These are phyloP conservation scores for Fopius arisanus DNA, from an alignment of 1,140 invertebrate species.

Conservation along the genomic window DNA sequence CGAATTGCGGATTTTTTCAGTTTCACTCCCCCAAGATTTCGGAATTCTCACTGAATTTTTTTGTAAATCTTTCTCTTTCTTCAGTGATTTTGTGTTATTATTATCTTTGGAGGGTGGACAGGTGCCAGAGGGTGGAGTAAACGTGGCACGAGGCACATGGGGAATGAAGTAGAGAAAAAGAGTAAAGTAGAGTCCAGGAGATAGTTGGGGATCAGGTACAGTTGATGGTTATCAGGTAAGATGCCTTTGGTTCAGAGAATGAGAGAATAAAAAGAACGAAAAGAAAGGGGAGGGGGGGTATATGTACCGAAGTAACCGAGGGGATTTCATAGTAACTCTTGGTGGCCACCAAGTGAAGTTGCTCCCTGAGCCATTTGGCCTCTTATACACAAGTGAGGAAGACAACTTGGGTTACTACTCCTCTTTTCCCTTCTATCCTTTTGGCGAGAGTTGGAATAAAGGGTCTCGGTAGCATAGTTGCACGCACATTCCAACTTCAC, in stretches of 20 bases:
- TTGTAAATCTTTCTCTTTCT: no score
- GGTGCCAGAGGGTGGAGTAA: slow-evolving; percentile 51
- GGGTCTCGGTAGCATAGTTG: slow-evolving; percentile 60
- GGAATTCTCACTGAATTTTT: no score
- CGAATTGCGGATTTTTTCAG: no score
- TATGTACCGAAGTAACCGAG: not conserved
- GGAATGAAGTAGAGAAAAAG: not conserved
- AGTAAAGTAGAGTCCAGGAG: slow-evolving; percentile 15
- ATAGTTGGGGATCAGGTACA: slow-evolving; percentile 22
- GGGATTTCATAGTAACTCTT: not conserved
- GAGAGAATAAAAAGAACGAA: not conserved
- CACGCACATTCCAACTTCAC: slow-evolving; percentile 61
- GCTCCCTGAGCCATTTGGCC: not conserved
- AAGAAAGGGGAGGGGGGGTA: not conserved
- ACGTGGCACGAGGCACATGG: slow-evolving; percentile 37
- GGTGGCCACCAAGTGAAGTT: slow-evolving; percentile 9
- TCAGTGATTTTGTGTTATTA: not conserved
- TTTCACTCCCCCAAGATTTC: no score
- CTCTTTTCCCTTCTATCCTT: not conserved
- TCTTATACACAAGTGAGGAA: not conserved
- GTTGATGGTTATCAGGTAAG: slow-evolving; percentile 54
- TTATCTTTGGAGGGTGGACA: slow-evolving; percentile 46
- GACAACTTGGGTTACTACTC: not conserved
- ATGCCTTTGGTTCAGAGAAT: slow-evolving; percentile 5
- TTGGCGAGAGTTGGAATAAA: slow-evolving; percentile 53